phyloP scores from a whole-genome alignment of 2,888 invertebrate species.

The Anaspis maculata region DNA sequence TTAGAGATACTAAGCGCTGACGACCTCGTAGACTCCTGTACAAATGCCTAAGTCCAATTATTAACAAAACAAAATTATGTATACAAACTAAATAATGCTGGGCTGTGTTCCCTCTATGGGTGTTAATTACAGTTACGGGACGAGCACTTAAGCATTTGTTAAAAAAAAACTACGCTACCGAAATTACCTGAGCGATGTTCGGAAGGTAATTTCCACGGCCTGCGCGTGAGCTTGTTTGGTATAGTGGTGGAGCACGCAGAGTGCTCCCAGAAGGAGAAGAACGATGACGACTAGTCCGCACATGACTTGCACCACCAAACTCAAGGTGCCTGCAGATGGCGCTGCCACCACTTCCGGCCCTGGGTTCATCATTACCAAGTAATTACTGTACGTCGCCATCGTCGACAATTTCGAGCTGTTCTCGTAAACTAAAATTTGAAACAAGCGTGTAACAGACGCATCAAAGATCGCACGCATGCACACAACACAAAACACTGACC shows the following conservation, averaged over 20 bases:
- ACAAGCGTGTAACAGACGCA: no score
- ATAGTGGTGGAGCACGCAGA: constrained; percentile 59
- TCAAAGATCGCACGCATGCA: no score
- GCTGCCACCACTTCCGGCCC: constrained; percentile 49
- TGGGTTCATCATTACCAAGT: constrained; percentile 64
- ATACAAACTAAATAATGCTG: neutral
- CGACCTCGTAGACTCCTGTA: constrained; percentile 61
- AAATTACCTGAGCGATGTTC: constrained; percentile 56
- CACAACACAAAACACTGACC: constrained; percentile 47
- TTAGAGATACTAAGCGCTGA: constrained; percentile 52
- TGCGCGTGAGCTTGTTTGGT: constrained; percentile 57
- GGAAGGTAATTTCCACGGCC: constrained; percentile 58
- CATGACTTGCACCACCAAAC: constrained; percentile 60
- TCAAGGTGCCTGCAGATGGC: constrained; percentile 43
- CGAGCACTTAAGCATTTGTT: constrained; percentile 17
- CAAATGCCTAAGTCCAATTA: constrained; percentile 42
- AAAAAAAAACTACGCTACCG: constrained; percentile 3
- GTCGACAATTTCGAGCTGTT: constrained; percentile 9
- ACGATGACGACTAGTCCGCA: constrained; percentile 56
- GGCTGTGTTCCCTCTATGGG: neutral
- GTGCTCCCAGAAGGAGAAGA: constrained; percentile 50
- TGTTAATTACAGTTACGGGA: constrained; percentile 1
- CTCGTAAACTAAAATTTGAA: constrained; percentile 9
- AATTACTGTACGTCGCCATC: constrained; percentile 65
- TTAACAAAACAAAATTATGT: constrained; percentile 17